These are phyloP conservation scores for Drosophila affinis DNA, from an alignment of 2,888 invertebrate species.

Conservation along the genomic window DNA sequence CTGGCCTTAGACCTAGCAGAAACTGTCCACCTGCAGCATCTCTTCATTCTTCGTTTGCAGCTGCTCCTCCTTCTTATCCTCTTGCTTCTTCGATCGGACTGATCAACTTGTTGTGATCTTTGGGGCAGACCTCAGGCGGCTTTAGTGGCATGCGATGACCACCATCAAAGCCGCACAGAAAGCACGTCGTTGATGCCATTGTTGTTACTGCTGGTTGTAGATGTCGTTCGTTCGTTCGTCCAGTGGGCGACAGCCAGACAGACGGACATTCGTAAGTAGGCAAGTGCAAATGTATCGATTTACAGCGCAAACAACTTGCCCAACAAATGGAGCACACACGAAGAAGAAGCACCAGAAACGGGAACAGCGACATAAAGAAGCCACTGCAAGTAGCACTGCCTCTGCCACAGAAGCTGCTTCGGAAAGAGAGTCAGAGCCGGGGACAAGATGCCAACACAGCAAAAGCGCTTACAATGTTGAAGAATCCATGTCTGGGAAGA, in stretches of 20 bases:
- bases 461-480: constrained; percentile 76
- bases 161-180: constrained; percentile 70
- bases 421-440: background rate
- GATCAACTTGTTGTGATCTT: constrained; percentile 32
- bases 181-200: constrained; percentile 65
- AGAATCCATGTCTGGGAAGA: constrained; percentile 66
- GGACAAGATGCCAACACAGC: constrained; percentile 75
- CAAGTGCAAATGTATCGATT: constrained; percentile 76
- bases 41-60: background rate
- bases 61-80: background rate
- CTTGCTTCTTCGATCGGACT: background rate
- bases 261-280: constrained; percentile 62
- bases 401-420: background rate
- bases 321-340: constrained; percentile 59
- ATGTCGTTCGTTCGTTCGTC: constrained; percentile 20
- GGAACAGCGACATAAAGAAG: constrained; percentile 51
- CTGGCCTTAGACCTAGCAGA: constrained; percentile 24
- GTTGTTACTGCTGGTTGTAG: constrained; percentile 27
- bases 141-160: constrained; percentile 68
- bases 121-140: constrained; percentile 9
- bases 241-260: constrained; percentile 9
- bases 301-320: constrained; percentile 73
- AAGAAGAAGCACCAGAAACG: constrained; percentile 49
- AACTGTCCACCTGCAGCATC: background rate
- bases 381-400: background rate